Evolutionary conservation across 2,888 invertebrate species (phyloP).

Genomic region (Microctonus brassicae): DNA sequence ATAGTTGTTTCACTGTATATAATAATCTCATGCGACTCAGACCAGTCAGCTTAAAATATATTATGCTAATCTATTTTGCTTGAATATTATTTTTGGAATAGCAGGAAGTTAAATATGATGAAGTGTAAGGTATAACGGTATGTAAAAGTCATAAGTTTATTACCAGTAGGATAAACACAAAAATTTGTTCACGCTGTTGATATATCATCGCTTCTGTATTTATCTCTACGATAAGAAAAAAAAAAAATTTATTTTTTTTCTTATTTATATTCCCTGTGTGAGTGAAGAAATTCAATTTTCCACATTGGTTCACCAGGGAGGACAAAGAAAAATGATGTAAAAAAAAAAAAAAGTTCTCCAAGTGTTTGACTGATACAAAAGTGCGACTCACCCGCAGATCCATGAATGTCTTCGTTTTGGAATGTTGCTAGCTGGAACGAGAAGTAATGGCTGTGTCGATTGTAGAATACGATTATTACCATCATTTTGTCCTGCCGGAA

Average conservation of each 20-base stretch:
- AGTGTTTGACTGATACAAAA: not conserved
- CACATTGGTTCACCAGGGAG: not conserved
- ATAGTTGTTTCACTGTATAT: no score
- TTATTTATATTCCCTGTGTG: not conserved
- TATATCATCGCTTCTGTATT: no score
- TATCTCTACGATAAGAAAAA: not conserved
- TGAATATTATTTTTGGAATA: slow-evolving; percentile 22
- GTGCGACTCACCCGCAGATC: slow-evolving; percentile 80
- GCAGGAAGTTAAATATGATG: not conserved
- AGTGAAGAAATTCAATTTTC: not conserved
- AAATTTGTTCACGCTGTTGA: no score
- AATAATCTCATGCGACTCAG: slow-evolving; percentile 14
- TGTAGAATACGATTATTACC: slow-evolving; percentile 62
- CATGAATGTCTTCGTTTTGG: slow-evolving; percentile 81
- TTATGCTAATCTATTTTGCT: slow-evolving; percentile 22
- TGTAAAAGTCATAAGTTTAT: not conserved
- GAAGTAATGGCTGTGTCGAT: slow-evolving; percentile 53
- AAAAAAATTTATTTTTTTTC: not conserved
- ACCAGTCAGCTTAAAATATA: slow-evolving; percentile 21
- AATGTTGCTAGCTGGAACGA: slow-evolving; percentile 72
- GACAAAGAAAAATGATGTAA: not conserved
- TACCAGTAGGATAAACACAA: no score
- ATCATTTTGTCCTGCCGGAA: slow-evolving; percentile 71
- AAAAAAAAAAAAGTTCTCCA: not conserved
- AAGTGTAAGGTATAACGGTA: not conserved